Percentiles rank a stretch among this genome's conserved stretches.
These are phyloP conservation scores for Aphyosemion australe DNA, from an alignment of 2,113 vertebrate genomes.

Conservation along the genomic window DNA sequence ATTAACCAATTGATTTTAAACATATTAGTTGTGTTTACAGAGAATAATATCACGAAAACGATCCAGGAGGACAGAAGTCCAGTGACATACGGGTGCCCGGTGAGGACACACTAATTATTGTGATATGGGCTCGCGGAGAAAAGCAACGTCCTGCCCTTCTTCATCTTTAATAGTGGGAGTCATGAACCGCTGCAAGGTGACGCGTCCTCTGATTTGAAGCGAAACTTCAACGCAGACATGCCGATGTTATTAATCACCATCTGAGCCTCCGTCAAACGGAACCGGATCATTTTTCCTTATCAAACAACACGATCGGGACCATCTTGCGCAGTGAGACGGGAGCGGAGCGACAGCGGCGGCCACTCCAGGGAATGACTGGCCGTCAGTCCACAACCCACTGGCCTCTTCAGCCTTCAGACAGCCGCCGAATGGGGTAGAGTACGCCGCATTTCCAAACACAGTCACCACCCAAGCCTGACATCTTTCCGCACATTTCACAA, in stretches of 20 bases:
- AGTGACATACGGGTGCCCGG: conserved; percentile 72
- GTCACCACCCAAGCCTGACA: conserved; percentile 25
- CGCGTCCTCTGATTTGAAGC: conserved; percentile 73
- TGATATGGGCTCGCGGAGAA: conserved; percentile 65
- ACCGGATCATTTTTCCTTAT: conserved; percentile 20
- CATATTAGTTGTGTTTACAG: too few relatives aligned
- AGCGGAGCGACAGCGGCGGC: conserved; percentile 57
- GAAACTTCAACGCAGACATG: conserved; percentile 60
- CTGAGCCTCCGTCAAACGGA: conserved; percentile 26
- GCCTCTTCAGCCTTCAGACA: conserved; percentile 73
- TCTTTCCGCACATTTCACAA: not conserved
- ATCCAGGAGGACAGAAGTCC: conserved; percentile 25
- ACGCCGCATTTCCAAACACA: conserved; percentile 50
- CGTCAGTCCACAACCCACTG: conserved; percentile 71
- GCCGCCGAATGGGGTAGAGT: conserved; percentile 73
- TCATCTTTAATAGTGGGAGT: conserved; percentile 74
- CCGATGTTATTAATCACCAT: conserved; percentile 45
- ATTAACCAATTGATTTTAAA: too few relatives aligned
- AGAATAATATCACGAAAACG: too few relatives aligned
- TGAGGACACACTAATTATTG: conserved; percentile 68
- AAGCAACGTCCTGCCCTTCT: conserved; percentile 75
- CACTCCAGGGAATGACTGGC: conserved; percentile 78
- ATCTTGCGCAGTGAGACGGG: conserved; percentile 65
- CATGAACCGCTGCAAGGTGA: conserved; percentile 78
- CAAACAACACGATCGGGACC: conserved; percentile 53